phyloP scores from a whole-genome alignment of 2,888 invertebrate species.

The Candidula unifasciata region DNA sequence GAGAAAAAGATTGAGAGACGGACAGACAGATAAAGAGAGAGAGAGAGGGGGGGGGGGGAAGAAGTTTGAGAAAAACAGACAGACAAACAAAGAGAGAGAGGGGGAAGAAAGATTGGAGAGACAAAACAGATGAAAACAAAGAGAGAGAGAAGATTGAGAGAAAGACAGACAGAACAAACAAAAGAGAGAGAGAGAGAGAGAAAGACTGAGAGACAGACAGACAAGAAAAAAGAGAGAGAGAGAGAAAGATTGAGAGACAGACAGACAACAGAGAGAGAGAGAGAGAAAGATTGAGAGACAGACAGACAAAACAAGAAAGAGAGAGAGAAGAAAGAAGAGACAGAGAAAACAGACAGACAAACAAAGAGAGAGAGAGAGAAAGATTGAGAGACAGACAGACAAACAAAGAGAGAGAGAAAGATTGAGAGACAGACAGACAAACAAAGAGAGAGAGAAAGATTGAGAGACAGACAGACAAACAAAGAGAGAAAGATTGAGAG shows the following conservation, averaged over 20 bases:
- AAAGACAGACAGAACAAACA: not conserved
- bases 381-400: not conserved
- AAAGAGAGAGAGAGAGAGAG: not conserved
- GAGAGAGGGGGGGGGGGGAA: not conserved
- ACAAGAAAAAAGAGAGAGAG: not conserved
- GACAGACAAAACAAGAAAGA: too few species aligned
- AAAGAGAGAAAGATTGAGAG: too few species aligned
- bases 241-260: not conserved
- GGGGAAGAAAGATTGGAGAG: not conserved
- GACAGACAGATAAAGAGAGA: not conserved
- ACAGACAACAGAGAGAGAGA: not conserved
- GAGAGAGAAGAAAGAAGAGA: too few species aligned
- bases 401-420: not conserved
- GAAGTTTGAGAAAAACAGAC: not conserved
- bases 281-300: not conserved
- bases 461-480: not conserved
- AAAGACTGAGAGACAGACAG: not conserved
- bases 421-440: not conserved
- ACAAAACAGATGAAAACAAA: not conserved
- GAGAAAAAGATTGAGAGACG: not conserved
- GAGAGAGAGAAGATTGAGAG: not conserved
- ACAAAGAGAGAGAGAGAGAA: not conserved
- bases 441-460: not conserved
- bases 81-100: not conserved
- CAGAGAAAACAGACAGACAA: not conserved